Conservation (phyloP, 64 coral and sea anemone genomes). For the Montipora capricornis region DNA sequence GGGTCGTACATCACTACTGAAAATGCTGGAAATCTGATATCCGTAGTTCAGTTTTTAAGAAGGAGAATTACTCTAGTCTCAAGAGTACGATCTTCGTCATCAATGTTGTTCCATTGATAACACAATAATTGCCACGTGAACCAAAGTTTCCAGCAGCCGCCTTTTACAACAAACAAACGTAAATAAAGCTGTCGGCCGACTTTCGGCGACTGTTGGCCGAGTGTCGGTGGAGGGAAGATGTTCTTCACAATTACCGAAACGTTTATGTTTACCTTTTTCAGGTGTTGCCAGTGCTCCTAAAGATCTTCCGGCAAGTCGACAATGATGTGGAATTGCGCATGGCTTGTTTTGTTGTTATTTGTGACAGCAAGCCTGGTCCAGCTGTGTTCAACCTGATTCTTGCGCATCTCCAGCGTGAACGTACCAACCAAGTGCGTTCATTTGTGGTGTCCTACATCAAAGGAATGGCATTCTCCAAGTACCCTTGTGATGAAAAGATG, state of each 20-base stretch:
- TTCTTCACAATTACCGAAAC: too few relatives aligned
- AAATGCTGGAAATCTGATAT: too few relatives aligned
- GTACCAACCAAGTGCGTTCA: slow-evolving; percentile 46
- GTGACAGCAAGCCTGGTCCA: slow-evolving; percentile 31
- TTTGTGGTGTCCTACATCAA: slow-evolving; percentile 48
- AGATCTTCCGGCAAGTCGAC: slow-evolving; percentile 29
- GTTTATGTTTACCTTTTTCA: background rate
- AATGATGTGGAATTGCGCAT: slow-evolving; percentile 22
- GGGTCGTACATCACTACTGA: too few relatives aligned
- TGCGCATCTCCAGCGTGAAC: slow-evolving; percentile 3
- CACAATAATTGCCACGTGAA: too few relatives aligned
- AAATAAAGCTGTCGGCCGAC: too few relatives aligned
- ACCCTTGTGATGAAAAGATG: slow-evolving; percentile 34
- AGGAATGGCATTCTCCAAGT: slow-evolving; percentile 28
- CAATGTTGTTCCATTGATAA: background rate
- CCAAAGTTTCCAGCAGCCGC: too few relatives aligned
- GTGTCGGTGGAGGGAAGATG: too few relatives aligned
- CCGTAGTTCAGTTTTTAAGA: too few relatives aligned
- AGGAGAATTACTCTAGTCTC: too few relatives aligned
- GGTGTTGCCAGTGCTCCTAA: slow-evolving; percentile 24
- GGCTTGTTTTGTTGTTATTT: slow-evolving; percentile 42
- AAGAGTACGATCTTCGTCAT: too few relatives aligned
- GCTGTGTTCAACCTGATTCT: slow-evolving; percentile 34
- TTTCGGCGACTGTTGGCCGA: too few relatives aligned
- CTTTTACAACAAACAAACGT: too few relatives aligned